A percentile compares a stretch with the other conserved stretches of the same genome.
These are phyloP conservation scores for Pygocentrus nattereri DNA, from an alignment of 2,797 vertebrate genomes.

Conservation along the genomic window DNA sequence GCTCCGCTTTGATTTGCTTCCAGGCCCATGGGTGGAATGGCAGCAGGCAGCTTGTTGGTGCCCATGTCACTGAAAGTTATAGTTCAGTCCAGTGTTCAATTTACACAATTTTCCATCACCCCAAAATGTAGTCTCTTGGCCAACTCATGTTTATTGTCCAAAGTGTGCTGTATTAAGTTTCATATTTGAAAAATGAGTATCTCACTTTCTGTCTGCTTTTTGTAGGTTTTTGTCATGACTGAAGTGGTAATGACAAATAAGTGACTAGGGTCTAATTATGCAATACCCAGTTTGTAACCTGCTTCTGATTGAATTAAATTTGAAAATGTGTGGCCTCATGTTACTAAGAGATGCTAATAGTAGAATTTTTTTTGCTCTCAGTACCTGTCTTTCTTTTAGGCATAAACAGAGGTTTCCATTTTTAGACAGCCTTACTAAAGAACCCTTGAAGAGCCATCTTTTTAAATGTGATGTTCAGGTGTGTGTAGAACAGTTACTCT, in stretches of 20 bases:
- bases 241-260: background rate
- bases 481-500: conserved; percentile 21
- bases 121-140: background rate
- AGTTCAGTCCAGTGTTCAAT: background rate
- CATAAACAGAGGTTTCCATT: too few species aligned
- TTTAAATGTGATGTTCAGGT: conserved; percentile 6
- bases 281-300: too few species aligned
- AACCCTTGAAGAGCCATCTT: too few species aligned
- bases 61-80: background rate
- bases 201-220: too few species aligned
- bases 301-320: background rate
- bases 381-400: too few species aligned
- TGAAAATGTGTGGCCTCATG: background rate
- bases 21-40: conserved; percentile 71
- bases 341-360: background rate
- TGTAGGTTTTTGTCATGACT: too few species aligned
- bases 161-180: background rate
- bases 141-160: background rate
- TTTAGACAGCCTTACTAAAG: too few species aligned
- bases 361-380: too few species aligned
- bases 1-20: conserved; percentile 63
- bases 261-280: background rate
- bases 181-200: too few species aligned
- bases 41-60: conserved; percentile 36
- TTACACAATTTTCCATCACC: background rate